phyloP scores from a whole-genome alignment of 2,888 invertebrate species.

The Lasioglossum marginatum region DNA sequence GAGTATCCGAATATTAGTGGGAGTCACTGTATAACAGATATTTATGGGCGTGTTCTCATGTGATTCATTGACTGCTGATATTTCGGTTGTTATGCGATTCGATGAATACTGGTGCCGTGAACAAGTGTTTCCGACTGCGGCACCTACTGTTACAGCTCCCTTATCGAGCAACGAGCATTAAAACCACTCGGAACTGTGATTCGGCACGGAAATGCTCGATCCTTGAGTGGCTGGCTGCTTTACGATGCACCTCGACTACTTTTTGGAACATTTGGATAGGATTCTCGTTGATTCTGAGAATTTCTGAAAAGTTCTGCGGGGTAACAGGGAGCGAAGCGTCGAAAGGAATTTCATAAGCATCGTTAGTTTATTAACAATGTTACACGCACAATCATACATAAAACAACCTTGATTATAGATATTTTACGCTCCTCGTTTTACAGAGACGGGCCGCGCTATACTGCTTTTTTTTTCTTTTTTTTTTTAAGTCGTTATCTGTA shows the following conservation, averaged over 20 bases:
- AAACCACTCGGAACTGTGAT: not conserved
- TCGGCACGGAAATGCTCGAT: not conserved
- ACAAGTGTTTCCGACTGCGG: not conserved
- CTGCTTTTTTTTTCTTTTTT: constrained; percentile 64
- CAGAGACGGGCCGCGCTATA: constrained; percentile 74
- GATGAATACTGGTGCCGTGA: not conserved
- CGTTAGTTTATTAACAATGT: constrained; percentile 83
- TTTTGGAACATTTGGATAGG: not conserved
- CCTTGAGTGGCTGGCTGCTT: not conserved
- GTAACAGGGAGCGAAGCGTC: not conserved
- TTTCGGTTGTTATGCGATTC: not conserved
- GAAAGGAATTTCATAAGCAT: constrained; percentile 80
- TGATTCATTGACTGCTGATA: not conserved
- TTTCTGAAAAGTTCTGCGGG: not conserved
- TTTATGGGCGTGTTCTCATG: not conserved
- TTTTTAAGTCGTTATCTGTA: constrained; percentile 82
- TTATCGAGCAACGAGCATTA: not conserved
- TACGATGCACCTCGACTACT: not conserved
- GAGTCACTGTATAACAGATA: too few species aligned
- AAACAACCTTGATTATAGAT: constrained; percentile 81
- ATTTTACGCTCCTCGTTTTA: constrained; percentile 68
- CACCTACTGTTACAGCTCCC: not conserved
- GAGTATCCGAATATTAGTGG: too few species aligned
- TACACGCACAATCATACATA: constrained; percentile 84
- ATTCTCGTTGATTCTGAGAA: not conserved